A percentile compares a stretch with the other conserved stretches of the same genome.
Conservation (phyloP, 2,797 vertebrate species). For the Silurus aristotelis region DNA sequence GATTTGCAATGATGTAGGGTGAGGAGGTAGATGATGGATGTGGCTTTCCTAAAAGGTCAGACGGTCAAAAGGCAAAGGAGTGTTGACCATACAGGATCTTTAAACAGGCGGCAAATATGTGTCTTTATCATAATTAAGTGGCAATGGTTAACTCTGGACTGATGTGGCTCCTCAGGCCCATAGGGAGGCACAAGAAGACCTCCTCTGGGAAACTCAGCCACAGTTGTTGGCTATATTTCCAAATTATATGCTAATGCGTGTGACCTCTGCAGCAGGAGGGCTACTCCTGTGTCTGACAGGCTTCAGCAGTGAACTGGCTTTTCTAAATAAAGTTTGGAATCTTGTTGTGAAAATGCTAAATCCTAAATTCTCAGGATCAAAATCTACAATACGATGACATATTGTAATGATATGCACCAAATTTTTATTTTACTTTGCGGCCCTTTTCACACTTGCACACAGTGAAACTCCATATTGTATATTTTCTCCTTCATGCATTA, state of each 20-base stretch:
- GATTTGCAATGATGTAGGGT: slow-evolving; percentile 78
- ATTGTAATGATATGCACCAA: neutral
- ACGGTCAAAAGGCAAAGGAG: slow-evolving; percentile 56
- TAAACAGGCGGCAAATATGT: slow-evolving; percentile 66
- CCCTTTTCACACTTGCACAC: slow-evolving; percentile 24
- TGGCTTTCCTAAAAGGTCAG: slow-evolving; percentile 60
- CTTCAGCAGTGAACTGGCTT: slow-evolving; percentile 50
- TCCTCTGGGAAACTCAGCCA: slow-evolving; percentile 73
- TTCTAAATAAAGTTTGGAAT: slow-evolving; percentile 48
- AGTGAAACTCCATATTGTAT: slow-evolving; percentile 27
- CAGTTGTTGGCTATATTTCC: slow-evolving; percentile 72
- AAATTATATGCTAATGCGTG: slow-evolving; percentile 79
- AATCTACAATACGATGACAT: slow-evolving; percentile 13
- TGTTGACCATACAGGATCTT: slow-evolving; percentile 65
- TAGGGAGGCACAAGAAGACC: slow-evolving; percentile 76
- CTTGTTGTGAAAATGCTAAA: neutral
- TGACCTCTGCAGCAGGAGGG: slow-evolving; percentile 73
- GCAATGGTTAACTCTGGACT: slow-evolving; percentile 77
- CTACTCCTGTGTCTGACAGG: slow-evolving; percentile 65
- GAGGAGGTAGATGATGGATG: slow-evolving; percentile 81
- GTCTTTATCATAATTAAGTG: slow-evolving; percentile 83
- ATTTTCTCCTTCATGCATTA: slow-evolving; percentile 53
- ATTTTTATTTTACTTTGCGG: slow-evolving; percentile 14
- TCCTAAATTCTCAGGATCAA: neutral
- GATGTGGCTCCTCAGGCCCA: slow-evolving; percentile 65